Evolutionary conservation across 2,888 invertebrate genomes (phyloP).

Genomic region (Drosophila ustulata): DNA sequence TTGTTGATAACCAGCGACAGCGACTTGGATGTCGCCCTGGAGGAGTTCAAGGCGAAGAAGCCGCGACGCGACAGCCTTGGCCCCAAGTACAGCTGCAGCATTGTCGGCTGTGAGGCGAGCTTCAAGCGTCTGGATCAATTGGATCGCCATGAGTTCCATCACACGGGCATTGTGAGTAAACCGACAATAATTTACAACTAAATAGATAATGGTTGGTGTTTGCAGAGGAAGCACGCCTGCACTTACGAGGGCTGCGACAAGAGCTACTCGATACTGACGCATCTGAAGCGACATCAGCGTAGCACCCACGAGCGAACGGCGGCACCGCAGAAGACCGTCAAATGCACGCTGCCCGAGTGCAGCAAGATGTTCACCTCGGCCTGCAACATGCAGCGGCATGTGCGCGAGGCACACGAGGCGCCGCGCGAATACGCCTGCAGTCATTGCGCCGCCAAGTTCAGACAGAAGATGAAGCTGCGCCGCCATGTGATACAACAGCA

Average conservation of each 20-base stretch:
- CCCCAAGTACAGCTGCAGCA: conserved; percentile 85
- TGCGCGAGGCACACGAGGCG: conserved; percentile 85
- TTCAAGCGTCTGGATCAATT: conserved; percentile 87
- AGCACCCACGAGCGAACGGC: conserved; percentile 84
- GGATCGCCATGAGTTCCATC: conserved; percentile 86
- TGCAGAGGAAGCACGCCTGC: conserved; percentile 87
- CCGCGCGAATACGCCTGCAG: conserved; percentile 86
- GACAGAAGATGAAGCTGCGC: conserved; percentile 86
- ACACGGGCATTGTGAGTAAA: conserved; percentile 86
- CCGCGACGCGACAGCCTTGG: conserved; percentile 59
- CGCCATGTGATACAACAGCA: conserved; percentile 87
- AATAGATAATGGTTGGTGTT: neutral
- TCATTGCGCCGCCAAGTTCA: conserved; percentile 86
- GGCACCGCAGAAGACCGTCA: conserved; percentile 60
- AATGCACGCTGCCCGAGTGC: conserved; percentile 84
- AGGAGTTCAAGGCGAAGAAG: conserved; percentile 50
- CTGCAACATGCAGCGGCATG: conserved; percentile 87
- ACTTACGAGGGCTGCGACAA: conserved; percentile 87
- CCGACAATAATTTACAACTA: no score
- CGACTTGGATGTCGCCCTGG: conserved; percentile 77
- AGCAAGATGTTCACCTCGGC: conserved; percentile 86
- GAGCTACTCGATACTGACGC: conserved; percentile 87
- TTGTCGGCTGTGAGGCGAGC: conserved; percentile 85
- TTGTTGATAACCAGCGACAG: conserved; percentile 78
- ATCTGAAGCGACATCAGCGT: conserved; percentile 87